phyloP scores from a whole-genome alignment of 2,113 vertebrate genomes.

The Cariama cristata region DNA sequence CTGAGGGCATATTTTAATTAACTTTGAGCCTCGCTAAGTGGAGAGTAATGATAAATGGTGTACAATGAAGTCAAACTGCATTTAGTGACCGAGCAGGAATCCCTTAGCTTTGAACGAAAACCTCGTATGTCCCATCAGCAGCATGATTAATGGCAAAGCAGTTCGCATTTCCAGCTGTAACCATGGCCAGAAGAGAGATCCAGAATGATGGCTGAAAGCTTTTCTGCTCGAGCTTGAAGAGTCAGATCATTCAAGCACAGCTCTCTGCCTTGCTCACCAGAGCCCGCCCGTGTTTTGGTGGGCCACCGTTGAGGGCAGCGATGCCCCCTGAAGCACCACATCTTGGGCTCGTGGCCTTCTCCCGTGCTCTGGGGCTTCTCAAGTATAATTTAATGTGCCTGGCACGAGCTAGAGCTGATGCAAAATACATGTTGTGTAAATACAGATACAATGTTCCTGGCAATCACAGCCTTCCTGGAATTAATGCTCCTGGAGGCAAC shows the following conservation, averaged over 20 bases:
- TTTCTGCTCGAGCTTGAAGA: neutral
- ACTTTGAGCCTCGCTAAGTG: neutral
- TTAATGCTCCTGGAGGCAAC: neutral
- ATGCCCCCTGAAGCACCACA: neutral
- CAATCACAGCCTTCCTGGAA: conserved; percentile 30
- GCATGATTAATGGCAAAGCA: neutral
- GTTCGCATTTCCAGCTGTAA: neutral
- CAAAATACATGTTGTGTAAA: conserved; percentile 17
- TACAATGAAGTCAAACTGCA: neutral
- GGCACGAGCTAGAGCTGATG: neutral
- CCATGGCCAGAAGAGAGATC: neutral
- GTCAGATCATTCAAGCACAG: neutral
- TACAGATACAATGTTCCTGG: neutral
- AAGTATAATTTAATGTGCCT: neutral
- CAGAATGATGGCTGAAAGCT: neutral
- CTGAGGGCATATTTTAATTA: neutral
- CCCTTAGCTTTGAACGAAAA: neutral
- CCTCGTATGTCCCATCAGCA: neutral
- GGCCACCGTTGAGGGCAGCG: neutral
- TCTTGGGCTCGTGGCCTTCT: neutral
- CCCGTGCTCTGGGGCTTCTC: neutral
- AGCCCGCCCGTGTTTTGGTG: neutral
- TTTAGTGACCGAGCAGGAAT: neutral
- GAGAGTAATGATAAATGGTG: neutral
- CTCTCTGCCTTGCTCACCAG: neutral